Percentiles rank a stretch among this genome's conserved stretches.
These are phyloP conservation scores for Platysternon megacephalum DNA, from an alignment of 2,113 vertebrate species.

Conservation along the genomic window DNA sequence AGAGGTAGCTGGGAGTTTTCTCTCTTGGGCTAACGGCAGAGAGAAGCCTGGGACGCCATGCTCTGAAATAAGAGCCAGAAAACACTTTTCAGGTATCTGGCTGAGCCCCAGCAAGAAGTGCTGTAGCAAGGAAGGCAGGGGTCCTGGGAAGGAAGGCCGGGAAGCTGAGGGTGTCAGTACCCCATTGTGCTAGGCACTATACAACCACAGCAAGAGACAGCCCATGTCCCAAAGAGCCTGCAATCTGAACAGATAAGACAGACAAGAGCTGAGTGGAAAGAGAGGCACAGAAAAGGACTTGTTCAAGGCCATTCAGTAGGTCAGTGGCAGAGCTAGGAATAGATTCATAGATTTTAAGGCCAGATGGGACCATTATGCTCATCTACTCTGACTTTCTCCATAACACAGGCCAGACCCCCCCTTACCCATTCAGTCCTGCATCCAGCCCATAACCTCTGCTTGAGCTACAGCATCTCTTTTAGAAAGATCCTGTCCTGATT, in stretches of 20 bases:
- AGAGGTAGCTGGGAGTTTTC: too few species aligned
- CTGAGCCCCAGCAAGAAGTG: rapidly evolving
- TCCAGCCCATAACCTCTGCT: background rate
- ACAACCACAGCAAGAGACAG: background rate
- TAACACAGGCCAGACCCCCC: background rate
- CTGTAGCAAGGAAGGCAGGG: rapidly evolving
- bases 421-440: background rate
- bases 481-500: background rate
- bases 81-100: rapidly evolving
- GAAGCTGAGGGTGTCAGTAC: background rate
- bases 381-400: background rate
- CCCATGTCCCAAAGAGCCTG: background rate
- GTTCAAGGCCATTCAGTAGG: background rate
- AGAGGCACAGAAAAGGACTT: background rate
- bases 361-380: background rate
- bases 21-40: too few species aligned
- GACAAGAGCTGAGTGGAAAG: background rate
- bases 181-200: background rate
- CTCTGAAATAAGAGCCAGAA: background rate
- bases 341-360: background rate
- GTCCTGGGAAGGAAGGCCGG: background rate
- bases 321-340: background rate
- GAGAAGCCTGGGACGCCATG: too few species aligned
- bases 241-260: background rate
- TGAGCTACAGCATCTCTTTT: background rate